Evolutionary conservation across 2,888 invertebrate genomes (phyloP).

Genomic region (Leucophenga montana): DNA sequence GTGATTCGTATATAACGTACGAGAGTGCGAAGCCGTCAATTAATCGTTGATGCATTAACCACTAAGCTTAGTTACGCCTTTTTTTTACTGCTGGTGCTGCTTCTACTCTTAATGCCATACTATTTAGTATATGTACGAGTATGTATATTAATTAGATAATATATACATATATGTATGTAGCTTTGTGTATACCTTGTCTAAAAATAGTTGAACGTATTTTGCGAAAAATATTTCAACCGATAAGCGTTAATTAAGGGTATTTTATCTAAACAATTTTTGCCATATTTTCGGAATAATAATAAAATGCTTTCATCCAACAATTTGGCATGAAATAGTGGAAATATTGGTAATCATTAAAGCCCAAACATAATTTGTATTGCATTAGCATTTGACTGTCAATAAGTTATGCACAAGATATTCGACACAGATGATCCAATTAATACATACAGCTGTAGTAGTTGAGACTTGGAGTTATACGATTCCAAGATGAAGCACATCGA

Average conservation of each 20-base stretch:
- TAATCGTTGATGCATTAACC: constrained; percentile 20
- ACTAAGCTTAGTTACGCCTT: constrained; percentile 11
- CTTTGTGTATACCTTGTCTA: neutral
- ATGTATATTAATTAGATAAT: constrained; percentile 3
- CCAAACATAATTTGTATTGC: no score
- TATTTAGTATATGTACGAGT: neutral
- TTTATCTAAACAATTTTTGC: constrained; percentile 11
- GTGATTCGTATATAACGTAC: neutral
- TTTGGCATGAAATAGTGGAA: no score
- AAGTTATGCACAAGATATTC: no score
- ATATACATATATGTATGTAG: neutral
- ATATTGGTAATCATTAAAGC: no score
- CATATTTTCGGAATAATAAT: no score
- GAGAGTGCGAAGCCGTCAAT: constrained; percentile 4
- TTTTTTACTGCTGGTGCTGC: neutral
- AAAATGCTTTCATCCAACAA: no score
- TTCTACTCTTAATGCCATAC: neutral
- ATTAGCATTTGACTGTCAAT: no score
- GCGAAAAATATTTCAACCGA: constrained; percentile 18
- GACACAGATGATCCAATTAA: no score
- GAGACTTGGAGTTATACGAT: no score
- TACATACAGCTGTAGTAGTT: no score
- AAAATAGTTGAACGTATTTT: neutral
- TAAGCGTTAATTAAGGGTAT: constrained; percentile 9
- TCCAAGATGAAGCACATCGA: no score